Evolutionary conservation across 2,797 vertebrate species (phyloP), one percentile per base, ranked within the genome.

Genomic region (Phoeniculus purpureus): DNA sequence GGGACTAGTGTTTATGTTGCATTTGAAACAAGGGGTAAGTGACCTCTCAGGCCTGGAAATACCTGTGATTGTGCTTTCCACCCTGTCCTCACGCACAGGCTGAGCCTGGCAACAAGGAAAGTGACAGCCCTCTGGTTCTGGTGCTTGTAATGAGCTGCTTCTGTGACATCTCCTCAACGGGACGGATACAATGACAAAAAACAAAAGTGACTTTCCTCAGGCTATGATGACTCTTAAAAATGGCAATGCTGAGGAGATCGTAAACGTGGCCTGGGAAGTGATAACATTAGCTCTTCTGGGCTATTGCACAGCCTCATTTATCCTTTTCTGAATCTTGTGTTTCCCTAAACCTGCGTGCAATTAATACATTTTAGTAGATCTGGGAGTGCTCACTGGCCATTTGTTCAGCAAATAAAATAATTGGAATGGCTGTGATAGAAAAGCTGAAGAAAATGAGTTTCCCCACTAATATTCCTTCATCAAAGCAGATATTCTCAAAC

Each of bases 401-500:
- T 96, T 92, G 93, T 87, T 73, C 81, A 90, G 91, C 74, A 85
- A 93, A 95, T 94, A 79, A 96, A 92, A 92, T 94, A 93, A 74
- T 96, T 95, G 95, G 94, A 96, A 94, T 95, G 92, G 68, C 55
- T 3, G 1, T 13, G 82, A 89, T 90, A 91, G 93, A 94, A 93
- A 96, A 92, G 59, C 94, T 94, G 22, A 90, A 83, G 90, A 65
- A 94, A 95, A 94, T 90, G 60, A 94, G 47, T 86, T 97, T 96
- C 82, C 94, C 61, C 67, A 58, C 89, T 94, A 94, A 90, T 68
- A 71, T 88, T 92, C 92, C 27, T 90, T 83, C 32, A 77, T 96
- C 85, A 94, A 96, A 95, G 91, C 62, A 93, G 89, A 82, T 94
- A 92, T 95, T 95, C 96, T 94, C 87, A 94, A 95, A 94, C 87